phyloP scores from a whole-genome alignment of 2,113 vertebrate species.

The Cyphomyrus plagiostoma region DNA sequence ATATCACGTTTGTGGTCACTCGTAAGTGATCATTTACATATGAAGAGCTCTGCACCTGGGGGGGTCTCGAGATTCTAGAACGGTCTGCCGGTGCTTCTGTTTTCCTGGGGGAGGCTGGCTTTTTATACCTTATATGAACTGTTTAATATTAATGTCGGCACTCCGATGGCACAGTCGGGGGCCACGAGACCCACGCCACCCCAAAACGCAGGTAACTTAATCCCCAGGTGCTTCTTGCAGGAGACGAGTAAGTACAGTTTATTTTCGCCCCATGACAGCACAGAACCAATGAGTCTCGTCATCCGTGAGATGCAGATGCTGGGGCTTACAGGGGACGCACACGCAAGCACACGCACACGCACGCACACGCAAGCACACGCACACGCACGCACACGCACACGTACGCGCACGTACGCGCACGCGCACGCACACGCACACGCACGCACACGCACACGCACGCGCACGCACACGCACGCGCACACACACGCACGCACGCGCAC shows the following conservation, averaged over 20 bases:
- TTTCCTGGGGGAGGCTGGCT: neutral
- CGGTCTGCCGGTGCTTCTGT: neutral
- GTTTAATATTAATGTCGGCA: slow-evolving; percentile 11
- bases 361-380: neutral
- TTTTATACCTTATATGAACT: slow-evolving; percentile 7
- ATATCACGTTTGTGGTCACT: neutral
- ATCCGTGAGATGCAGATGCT: neutral
- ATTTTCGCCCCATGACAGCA: neutral
- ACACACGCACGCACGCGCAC: no score
- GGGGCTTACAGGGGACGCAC: neutral
- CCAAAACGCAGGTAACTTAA: slow-evolving; percentile 4
- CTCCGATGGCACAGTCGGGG: neutral
- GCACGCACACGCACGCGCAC: no score
- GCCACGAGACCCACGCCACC: neutral
- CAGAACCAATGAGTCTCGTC: neutral
- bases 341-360: neutral
- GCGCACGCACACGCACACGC: no score
- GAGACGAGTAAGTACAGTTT: slow-evolving; percentile 3
- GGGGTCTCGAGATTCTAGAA: neutral
- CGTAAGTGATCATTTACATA: neutral
- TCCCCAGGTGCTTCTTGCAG: neutral
- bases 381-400: neutral
- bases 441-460: no score
- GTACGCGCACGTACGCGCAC: no score
- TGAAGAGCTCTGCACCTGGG: neutral